Evolutionary conservation across 2,797 vertebrate species (phyloP).

Genomic region (Knipowitschia caucasica): DNA sequence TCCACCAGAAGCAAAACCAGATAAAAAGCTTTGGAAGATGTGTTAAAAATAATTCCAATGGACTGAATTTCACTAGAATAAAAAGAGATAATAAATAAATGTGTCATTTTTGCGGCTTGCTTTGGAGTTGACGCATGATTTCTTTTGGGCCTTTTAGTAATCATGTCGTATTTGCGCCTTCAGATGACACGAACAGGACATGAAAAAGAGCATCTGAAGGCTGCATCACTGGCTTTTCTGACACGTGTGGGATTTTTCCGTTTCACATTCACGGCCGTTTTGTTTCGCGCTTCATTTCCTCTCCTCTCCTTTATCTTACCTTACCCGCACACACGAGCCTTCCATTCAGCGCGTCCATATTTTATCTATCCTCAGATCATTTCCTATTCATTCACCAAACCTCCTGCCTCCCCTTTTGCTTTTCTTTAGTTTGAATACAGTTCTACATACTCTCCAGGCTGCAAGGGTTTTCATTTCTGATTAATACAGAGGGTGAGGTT

Average conservation of each 20-base stretch:
- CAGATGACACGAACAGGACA: not conserved
- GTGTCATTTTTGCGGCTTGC: too few species aligned
- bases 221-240: not conserved
- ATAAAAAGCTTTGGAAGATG: too few species aligned
- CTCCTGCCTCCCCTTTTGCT: not conserved
- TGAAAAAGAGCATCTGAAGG: not conserved
- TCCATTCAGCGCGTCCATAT: conserved; percentile 33
- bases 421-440: conserved; percentile 19
- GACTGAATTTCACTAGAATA: too few species aligned
- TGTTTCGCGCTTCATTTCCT: conserved; percentile 33
- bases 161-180: not conserved
- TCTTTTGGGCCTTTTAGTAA: not conserved
- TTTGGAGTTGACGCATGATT: too few species aligned
- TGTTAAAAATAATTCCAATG: too few species aligned
- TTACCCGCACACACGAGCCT: conserved; percentile 20
- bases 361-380: conserved; percentile 31
- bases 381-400: conserved; percentile 22
- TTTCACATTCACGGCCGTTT: conserved; percentile 27
- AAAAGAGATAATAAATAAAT: too few species aligned
- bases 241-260: conserved; percentile 4
- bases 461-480: conserved; percentile 11
- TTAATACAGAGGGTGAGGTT: conserved; percentile 16
- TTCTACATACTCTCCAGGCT: conserved; percentile 7
- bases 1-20: too few species aligned
- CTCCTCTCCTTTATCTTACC: conserved; percentile 31